phyloP scores from a whole-genome alignment of 2,113 vertebrate species.

The Anser cygnoides region DNA sequence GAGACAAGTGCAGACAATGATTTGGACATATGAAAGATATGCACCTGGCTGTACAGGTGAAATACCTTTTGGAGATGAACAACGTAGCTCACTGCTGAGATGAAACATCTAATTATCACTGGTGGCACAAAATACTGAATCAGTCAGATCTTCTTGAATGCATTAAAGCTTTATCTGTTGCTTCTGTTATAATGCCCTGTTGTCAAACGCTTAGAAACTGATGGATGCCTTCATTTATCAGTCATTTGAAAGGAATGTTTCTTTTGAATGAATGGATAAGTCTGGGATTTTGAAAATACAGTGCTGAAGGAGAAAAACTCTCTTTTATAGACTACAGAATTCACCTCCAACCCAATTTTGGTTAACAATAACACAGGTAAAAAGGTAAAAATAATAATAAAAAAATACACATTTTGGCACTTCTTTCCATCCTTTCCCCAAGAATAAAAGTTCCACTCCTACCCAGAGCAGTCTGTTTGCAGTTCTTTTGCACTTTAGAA shows the following conservation, averaged over 20 bases:
- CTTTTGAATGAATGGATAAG: not conserved
- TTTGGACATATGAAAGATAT: slow-evolving; percentile 25
- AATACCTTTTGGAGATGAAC: slow-evolving; percentile 33
- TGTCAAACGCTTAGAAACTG: slow-evolving; percentile 33
- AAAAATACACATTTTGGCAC: not conserved
- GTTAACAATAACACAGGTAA: not conserved
- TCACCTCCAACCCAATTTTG: not conserved
- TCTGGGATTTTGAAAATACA: slow-evolving; percentile 5
- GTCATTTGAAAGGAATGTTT: slow-evolving; percentile 53
- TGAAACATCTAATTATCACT: slow-evolving; percentile 72
- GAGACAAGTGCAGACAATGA: not conserved
- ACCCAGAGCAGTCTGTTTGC: not conserved
- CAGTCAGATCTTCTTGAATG: slow-evolving; percentile 54
- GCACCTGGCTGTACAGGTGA: slow-evolving; percentile 45
- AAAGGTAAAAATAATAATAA: not conserved
- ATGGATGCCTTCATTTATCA: slow-evolving; percentile 34
- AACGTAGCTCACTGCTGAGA: slow-evolving; percentile 62
- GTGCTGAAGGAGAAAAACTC: not conserved
- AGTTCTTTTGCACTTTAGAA: not conserved
- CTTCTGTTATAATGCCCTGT: slow-evolving; percentile 6
- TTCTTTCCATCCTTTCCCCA: not conserved
- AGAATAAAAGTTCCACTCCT: not conserved
- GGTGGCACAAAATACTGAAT: slow-evolving; percentile 53
- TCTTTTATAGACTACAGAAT: not conserved
- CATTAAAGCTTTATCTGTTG: slow-evolving; percentile 6